A percentile compares a stretch with the other conserved stretches of the same genome.
Conservation (phyloP, 2,888 invertebrate genomes). For the Thecocarcelia acutangulata region DNA sequence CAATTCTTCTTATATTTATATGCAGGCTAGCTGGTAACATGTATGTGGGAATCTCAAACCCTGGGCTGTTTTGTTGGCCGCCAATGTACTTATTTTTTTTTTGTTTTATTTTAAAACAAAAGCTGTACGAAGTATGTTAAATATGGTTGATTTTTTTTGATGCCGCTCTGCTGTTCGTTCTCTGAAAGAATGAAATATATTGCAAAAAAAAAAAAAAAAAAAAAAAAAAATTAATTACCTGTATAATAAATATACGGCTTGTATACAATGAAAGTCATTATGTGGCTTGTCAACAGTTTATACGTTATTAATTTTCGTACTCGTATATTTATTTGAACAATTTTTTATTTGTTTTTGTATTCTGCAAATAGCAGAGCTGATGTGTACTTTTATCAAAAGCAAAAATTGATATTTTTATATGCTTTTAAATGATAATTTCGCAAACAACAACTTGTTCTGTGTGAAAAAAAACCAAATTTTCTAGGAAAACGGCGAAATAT, state of each 20-base stretch:
- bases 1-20: no score
- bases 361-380: no score
- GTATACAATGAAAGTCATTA: conserved; percentile 67
- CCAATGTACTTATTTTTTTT: background rate
- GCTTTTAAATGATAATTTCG: no score
- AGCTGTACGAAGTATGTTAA: conserved; percentile 9
- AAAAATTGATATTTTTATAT: no score
- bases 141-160: conserved; percentile 28
- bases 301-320: conserved; percentile 67
- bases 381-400: no score
- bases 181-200: conserved; percentile 46
- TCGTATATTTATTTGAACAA: background rate
- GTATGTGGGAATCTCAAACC: no score
- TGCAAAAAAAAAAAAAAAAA: no score
- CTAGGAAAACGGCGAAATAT: no score
- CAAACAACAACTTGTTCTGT: no score
- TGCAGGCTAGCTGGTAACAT: no score
- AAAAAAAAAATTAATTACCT: conserved; percentile 69
- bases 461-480: no score
- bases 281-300: conserved; percentile 69
- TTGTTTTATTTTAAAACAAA: background rate
- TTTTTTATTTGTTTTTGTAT: no score
- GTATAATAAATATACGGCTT: conserved; percentile 61
- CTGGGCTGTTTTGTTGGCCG: background rate
- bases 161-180: conserved; percentile 32